Conservation (phyloP, 2,113 vertebrate species). For the Pterocles burchelli region DNA sequence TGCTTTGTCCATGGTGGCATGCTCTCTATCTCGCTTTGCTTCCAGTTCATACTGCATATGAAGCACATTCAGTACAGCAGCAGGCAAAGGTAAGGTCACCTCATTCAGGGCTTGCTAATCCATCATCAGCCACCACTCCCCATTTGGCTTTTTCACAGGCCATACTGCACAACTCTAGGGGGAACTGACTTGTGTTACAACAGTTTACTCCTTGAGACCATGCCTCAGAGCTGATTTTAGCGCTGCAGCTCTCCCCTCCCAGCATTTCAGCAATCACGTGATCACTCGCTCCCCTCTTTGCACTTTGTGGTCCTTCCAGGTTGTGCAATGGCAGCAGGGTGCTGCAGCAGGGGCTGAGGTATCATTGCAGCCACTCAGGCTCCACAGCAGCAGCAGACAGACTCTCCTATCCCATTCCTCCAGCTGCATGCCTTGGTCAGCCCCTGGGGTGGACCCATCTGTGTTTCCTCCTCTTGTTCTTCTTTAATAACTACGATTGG, state of each 20-base stretch:
- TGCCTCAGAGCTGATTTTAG: background rate
- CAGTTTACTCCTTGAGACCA: background rate
- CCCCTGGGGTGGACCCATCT: accelerated
- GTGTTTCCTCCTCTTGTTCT: background rate
- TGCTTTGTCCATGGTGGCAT: background rate
- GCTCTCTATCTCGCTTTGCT: background rate
- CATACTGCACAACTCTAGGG: background rate
- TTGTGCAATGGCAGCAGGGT: background rate
- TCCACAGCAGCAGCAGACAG: background rate
- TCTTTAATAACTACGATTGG: background rate
- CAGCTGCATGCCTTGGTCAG: background rate
- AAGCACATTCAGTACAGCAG: background rate
- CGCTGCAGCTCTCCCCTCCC: background rate
- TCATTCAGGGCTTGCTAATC: background rate
- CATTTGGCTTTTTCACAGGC: background rate
- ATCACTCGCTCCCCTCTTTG: background rate
- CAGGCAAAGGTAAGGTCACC: background rate
- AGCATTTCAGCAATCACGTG: background rate
- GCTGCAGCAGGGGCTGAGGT: background rate
- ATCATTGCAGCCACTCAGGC: background rate
- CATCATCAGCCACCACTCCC: background rate
- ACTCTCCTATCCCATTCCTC: no score
- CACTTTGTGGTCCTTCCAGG: background rate
- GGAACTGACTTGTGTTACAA: background rate
- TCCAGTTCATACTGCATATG: background rate